Conservation (phyloP, 2,888 invertebrate genomes). For the Chymomyza amoena region DNA sequence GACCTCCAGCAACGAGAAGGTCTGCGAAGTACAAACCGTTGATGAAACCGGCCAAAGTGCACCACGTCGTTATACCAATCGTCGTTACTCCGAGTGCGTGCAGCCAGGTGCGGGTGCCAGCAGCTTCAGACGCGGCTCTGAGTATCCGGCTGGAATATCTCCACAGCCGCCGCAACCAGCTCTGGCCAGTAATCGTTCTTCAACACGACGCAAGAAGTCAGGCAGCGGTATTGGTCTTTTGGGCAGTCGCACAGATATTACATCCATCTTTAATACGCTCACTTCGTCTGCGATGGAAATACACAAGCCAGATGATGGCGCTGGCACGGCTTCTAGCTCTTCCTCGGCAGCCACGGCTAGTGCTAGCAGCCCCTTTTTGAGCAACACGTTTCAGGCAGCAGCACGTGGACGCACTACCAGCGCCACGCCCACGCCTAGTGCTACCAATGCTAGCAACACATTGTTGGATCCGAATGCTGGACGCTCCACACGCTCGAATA, state of each 20-base stretch:
- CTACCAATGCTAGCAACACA: conserved; percentile 50
- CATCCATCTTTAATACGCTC: conserved; percentile 84
- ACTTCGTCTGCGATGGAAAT: conserved; percentile 91
- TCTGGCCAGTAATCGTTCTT: conserved; percentile 54
- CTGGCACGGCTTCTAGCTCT: conserved; percentile 47
- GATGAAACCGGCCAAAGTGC: conserved; percentile 82
- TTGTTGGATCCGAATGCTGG: conserved; percentile 77
- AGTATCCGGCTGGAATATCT: conserved; percentile 82
- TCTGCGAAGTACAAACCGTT: conserved; percentile 90
- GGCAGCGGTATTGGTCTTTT: conserved; percentile 82
- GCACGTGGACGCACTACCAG: conserved; percentile 63
- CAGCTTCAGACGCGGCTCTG: conserved; percentile 84
- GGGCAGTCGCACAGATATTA: conserved; percentile 90
- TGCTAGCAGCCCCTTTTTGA: conserved; percentile 47
- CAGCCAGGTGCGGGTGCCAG: conserved; percentile 34
- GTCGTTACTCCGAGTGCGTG: conserved; percentile 87
- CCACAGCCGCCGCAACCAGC: conserved; percentile 66
- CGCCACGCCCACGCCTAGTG: conserved; percentile 60
- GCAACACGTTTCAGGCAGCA: conserved; percentile 60
- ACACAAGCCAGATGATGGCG: conserved; percentile 49
- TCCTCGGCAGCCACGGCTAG: conserved; percentile 54
- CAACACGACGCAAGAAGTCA: conserved; percentile 73
- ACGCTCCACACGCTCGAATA: conserved; percentile 87
- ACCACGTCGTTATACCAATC: conserved; percentile 82
- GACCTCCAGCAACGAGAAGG: conserved; percentile 88